These are phyloP conservation scores for Drosophila ochracea DNA, from an alignment of 2,888 invertebrate species.

Conservation along the genomic window DNA sequence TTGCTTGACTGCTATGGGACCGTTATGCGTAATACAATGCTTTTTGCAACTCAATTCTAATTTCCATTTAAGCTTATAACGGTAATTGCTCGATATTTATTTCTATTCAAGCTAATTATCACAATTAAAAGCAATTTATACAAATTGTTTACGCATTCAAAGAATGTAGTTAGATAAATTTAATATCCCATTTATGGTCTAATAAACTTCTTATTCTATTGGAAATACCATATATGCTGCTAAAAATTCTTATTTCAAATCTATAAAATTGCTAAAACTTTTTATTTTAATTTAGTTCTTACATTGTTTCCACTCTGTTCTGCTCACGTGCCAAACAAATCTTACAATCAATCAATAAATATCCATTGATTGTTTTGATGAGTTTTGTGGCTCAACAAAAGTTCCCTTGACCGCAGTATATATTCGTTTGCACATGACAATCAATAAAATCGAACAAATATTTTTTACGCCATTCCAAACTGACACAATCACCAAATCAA, in stretches of 20 bases:
- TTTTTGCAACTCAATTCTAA: constrained; percentile 4
- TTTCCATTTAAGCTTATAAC: constrained; percentile 21
- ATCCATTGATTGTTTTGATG: constrained; percentile 35
- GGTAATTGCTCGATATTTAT: constrained; percentile 39
- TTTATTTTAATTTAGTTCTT: neutral
- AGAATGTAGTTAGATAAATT: constrained; percentile 1
- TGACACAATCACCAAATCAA: constrained; percentile 75
- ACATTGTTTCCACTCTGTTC: neutral
- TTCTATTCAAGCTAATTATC: constrained; percentile 30
- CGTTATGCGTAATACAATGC: constrained; percentile 11
- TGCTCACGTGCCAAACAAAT: constrained; percentile 5
- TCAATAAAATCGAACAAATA: constrained; percentile 61
- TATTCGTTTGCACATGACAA: constrained; percentile 40
- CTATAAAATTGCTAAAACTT: constrained; percentile 1
- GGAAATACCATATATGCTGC: neutral
- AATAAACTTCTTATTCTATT: neutral
- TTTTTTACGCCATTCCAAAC: constrained; percentile 56
- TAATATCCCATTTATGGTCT: neutral
- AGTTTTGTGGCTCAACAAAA: constrained; percentile 16
- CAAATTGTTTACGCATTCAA: constrained; percentile 22
- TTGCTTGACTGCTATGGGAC: neutral
- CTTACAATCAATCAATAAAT: constrained; percentile 42
- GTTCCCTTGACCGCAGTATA: constrained; percentile 38
- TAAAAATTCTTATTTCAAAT: neutral
- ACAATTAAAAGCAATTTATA: constrained; percentile 31